A percentile compares a stretch with the other conserved stretches of the same genome.
Conservation (phyloP, 2,888 invertebrate species). For the Andrena hattorfiana region DNA sequence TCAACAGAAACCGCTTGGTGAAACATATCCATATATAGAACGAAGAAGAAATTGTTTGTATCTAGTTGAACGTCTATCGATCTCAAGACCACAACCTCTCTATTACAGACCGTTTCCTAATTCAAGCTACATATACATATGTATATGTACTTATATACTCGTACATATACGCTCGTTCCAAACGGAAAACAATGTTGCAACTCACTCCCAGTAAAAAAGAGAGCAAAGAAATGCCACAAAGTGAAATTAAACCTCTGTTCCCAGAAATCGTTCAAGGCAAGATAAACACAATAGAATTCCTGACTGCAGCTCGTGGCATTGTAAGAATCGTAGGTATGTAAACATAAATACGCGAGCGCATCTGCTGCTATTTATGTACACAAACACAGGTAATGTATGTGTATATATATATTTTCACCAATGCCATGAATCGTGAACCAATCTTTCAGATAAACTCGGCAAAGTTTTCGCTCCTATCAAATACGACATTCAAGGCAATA, state of each 20-base stretch:
- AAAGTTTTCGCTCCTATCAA: slow-evolving; percentile 91
- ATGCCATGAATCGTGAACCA: not conserved
- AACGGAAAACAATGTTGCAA: slow-evolving; percentile 22
- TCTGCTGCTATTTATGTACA: not conserved
- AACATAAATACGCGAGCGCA: not conserved
- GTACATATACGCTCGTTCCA: not conserved
- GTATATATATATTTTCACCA: not conserved
- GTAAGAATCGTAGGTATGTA: slow-evolving; percentile 89
- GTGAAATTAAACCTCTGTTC: slow-evolving; percentile 83
- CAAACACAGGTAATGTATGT: slow-evolving; percentile 5
- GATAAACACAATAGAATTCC: slow-evolving; percentile 88
- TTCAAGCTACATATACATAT: not conserved
- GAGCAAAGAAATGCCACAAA: slow-evolving; percentile 55
- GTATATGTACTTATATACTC: not conserved
- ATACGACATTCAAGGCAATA: slow-evolving; percentile 92
- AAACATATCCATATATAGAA: not conserved
- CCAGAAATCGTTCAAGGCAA: slow-evolving; percentile 86
- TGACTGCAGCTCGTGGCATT: slow-evolving; percentile 88
- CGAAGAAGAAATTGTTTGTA: not conserved
- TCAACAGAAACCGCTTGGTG: not conserved
- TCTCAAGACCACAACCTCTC: not conserved
- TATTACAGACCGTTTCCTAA: not conserved
- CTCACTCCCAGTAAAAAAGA: not conserved
- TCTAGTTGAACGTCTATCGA: too few relatives aligned
- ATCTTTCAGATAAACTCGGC: slow-evolving; percentile 89